Evolutionary conservation across 1,140 invertebrate genomes (phyloP).

Genomic region (Rhopalosiphum maidis): DNA sequence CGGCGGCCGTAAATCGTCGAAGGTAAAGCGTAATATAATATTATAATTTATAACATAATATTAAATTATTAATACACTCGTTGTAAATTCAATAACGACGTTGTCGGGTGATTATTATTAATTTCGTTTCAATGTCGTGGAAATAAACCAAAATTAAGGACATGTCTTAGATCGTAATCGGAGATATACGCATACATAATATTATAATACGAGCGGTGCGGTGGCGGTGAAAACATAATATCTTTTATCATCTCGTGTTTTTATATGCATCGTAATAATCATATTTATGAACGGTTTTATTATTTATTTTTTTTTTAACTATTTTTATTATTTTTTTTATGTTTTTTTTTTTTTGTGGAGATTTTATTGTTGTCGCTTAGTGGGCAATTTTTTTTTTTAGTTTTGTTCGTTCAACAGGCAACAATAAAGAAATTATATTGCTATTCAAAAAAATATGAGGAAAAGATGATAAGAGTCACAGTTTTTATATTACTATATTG

Average conservation of each 20-base stretch:
- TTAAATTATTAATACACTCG: not conserved
- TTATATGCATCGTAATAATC: slow-evolving; percentile 1
- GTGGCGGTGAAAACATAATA: not conserved
- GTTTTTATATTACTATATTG: not conserved
- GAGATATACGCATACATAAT: not conserved
- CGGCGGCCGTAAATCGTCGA: not conserved
- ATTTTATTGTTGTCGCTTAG: not conserved
- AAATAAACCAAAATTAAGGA: slow-evolving; percentile 21
- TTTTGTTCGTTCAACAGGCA: slow-evolving; percentile 7
- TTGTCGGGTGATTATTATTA: not conserved
- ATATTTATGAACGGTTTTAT: slow-evolving; percentile 20
- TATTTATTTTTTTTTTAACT: not conserved
- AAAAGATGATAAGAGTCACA: not conserved
- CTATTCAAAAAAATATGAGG: not conserved
- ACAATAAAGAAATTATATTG: not conserved
- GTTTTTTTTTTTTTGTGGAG: not conserved
- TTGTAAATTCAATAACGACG: not conserved
- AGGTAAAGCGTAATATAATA: not conserved
- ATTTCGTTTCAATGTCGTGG: slow-evolving; percentile 19
- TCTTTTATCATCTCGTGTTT: slow-evolving; percentile 18
- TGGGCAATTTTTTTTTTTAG: not conserved
- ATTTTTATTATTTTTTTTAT: slow-evolving; percentile 7
- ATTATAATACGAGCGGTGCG: not conserved
- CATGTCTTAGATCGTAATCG: slow-evolving; percentile 23
- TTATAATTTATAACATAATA: not conserved